Conservation (phyloP, 2,888 invertebrate genomes). For the Scaptomyza reducta region DNA sequence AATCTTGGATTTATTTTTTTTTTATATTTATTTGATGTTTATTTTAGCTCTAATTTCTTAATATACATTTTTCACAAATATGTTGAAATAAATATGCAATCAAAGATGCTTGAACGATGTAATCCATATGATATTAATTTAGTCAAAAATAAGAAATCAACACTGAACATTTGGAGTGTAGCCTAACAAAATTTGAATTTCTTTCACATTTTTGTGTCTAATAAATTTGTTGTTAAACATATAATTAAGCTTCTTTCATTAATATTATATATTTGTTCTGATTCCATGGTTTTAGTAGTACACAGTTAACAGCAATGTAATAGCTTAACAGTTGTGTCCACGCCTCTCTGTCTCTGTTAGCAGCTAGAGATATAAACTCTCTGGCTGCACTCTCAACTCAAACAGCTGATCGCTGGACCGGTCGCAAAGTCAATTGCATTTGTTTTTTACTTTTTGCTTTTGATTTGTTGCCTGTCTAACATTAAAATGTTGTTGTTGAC, state of each 20-base stretch:
- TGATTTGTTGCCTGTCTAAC: constrained; percentile 26
- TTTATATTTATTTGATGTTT: not conserved
- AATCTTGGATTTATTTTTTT: constrained; percentile 5
- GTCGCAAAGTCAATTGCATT: constrained; percentile 59
- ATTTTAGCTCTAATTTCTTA: not conserved
- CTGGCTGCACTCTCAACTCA: constrained; percentile 4
- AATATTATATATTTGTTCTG: not conserved
- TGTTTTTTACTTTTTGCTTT: constrained; percentile 35
- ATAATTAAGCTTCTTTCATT: no score
- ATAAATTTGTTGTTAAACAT: no score
- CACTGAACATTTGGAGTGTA: no score
- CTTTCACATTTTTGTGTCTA: no score
- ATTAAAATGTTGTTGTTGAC: constrained; percentile 46
- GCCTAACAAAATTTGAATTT: not conserved
- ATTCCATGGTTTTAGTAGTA: not conserved
- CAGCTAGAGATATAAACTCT: constrained; percentile 5
- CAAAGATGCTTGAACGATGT: no score
- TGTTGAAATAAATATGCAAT: not conserved
- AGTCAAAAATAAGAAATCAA: no score
- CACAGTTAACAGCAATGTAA: constrained; percentile 41
- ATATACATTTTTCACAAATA: not conserved
- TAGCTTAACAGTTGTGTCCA: constrained; percentile 11
- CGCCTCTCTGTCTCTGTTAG: constrained; percentile 5
- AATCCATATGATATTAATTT: no score
- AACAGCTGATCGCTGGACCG: constrained; percentile 65